Base-by-base conservation (phyloP, 2,888 invertebrate species). In the Patella caerulea region DNA sequence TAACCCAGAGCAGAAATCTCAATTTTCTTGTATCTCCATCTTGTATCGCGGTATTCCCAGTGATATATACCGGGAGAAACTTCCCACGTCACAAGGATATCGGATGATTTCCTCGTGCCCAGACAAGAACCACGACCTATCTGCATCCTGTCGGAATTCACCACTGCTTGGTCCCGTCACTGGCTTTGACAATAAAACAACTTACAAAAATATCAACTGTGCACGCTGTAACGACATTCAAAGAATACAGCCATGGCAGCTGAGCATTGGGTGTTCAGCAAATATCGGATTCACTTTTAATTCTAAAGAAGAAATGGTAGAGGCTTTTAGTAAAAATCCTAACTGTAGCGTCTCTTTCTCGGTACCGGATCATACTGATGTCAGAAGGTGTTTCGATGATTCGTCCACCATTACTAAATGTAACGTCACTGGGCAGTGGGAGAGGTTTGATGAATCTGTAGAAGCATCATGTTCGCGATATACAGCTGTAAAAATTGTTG, bases 401-500 rank as follows among this genome's bases (percentile, higher is more conserved):
- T 14, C n/a, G 17, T 52, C 24, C 34, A 71, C 72, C n/a, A 77
- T 77, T 24, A 70, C 73, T n/a, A 15, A 65, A 56, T 77, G 77
- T 55, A 77, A 77, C 17, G 73, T 74, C 12, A 71, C 71, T 52
- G 71, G 71, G 0, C 29, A 45, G 71, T 71, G 71, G 71, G 54
- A 73, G 3, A 74, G 56, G 9, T 78, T 80, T 56, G 75, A 79
- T 53, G 76, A 65, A 29, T 79, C 80, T 52, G 17, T 78, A 5
- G 80, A 83, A 29, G 73, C 77, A 59, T 79, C 83, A 7, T 83
- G 83, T 65, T 55, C 70, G 9, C 75, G 79, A 12, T 81, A 79
- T 75, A 72, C 78, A 4, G 80, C 81, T 2, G 81, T 76, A 2
- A 77, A 71, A 55, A n/a, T 69, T 24, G 73, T 77, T 17, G 73